Evolutionary conservation across 2,888 invertebrate genomes (phyloP).

Genomic region (Smittia aterrima): DNA sequence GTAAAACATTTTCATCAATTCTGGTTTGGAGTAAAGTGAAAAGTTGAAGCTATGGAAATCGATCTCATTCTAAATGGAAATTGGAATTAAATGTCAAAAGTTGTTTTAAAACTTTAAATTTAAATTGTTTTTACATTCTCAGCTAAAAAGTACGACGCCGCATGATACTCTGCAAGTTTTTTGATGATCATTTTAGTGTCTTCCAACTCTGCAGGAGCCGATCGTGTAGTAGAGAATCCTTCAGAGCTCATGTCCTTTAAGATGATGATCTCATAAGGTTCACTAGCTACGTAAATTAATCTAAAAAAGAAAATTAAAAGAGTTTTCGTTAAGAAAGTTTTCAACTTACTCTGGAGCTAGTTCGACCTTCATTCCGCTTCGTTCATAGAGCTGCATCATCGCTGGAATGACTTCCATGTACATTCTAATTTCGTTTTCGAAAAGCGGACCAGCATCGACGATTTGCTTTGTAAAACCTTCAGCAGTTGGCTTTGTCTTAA

Average conservation of each 20-base stretch:
- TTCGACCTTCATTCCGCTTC: constrained; percentile 6
- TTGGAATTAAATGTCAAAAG: no score
- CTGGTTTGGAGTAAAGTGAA: neutral
- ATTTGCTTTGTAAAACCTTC: neutral
- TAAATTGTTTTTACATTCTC: no score
- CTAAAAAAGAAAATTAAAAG: no score
- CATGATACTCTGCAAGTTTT: constrained; percentile 27
- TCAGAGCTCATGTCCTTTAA: no score
- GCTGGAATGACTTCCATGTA: no score
- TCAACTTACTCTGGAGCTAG: constrained; percentile 16
- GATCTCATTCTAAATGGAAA: no score
- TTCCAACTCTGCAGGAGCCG: neutral
- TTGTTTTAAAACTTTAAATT: neutral
- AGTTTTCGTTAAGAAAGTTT: neutral
- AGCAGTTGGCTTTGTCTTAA: constrained; percentile 7
- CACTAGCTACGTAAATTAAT: constrained; percentile 30
- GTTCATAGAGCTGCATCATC: constrained; percentile 11
- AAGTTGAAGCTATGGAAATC: constrained; percentile 8
- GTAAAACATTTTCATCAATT: neutral
- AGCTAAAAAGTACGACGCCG: constrained; percentile 12
- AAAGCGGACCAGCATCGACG: constrained; percentile 9
- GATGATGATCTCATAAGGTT: no score
- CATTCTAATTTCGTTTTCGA: constrained; percentile 21
- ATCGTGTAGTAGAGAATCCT: neutral
- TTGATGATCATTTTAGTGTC: constrained; percentile 4